phyloP scores from a whole-genome alignment of 53 echinoderm and acorn worm species.

The Patiria pectinifera region DNA sequence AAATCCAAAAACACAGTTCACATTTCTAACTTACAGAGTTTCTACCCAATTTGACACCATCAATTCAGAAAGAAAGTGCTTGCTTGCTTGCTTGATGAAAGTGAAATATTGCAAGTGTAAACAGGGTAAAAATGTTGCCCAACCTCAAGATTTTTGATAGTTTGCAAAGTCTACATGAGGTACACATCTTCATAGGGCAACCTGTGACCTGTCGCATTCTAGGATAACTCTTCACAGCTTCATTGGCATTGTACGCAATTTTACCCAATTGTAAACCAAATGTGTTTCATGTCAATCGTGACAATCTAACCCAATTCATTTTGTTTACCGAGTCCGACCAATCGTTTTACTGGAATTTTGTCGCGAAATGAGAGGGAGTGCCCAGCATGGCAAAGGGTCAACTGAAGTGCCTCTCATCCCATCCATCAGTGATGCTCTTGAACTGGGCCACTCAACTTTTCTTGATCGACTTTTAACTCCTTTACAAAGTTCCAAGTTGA shows the following conservation, averaged over 20 bases:
- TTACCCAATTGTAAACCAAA: background rate
- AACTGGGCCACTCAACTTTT: background rate
- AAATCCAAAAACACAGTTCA: too few relatives aligned
- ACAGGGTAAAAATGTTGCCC: too few relatives aligned
- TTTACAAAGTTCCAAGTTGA: background rate
- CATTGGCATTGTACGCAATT: background rate
- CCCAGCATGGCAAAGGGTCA: background rate
- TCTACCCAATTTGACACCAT: too few relatives aligned
- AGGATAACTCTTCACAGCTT: background rate
- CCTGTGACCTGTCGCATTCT: background rate
- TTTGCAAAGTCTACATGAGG: too few relatives aligned
- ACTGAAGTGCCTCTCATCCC: background rate
- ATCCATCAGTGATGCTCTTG: conserved; percentile 19
- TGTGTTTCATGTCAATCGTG: conserved; percentile 23
- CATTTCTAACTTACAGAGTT: too few relatives aligned
- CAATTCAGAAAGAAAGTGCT: too few relatives aligned
- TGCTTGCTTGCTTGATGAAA: too few relatives aligned
- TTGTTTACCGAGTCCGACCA: background rate
- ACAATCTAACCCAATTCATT: conserved; percentile 13
- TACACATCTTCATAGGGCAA: too few relatives aligned
- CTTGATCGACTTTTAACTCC: background rate
- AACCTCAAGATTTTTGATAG: too few relatives aligned
- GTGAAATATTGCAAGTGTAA: too few relatives aligned
- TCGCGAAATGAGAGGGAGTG: too few relatives aligned
- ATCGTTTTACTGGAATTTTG: background rate